Conservation (phyloP, 37 sponge, comb jelly and placozoan genomes). For the Hormiphora californensis region DNA sequence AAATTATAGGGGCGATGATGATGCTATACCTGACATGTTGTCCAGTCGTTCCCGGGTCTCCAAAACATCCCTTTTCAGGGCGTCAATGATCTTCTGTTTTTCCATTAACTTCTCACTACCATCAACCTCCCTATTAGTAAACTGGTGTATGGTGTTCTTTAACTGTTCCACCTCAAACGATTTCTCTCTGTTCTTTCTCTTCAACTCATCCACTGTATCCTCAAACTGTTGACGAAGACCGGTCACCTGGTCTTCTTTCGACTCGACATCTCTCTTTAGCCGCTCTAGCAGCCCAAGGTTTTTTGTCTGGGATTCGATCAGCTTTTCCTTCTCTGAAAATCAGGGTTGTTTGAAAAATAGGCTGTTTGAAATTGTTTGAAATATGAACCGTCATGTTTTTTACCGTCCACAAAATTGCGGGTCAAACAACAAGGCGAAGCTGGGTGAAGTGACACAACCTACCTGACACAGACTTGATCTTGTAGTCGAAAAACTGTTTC, state of each 20-base stretch:
- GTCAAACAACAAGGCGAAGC: neutral
- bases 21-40: neutral
- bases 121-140: conserved; percentile 44
- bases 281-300: conserved; percentile 23
- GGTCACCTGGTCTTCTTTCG: conserved; percentile 21
- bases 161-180: neutral
- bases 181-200: neutral
- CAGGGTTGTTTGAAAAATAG: neutral
- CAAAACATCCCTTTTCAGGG: conserved; percentile 33
- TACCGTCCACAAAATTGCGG: neutral
- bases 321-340: conserved; percentile 19
- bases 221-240: neutral
- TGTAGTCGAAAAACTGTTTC: conserved; percentile 28
- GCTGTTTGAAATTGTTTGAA: neutral
- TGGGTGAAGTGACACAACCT: neutral
- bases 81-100: conserved; percentile 30
- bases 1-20: too few species aligned
- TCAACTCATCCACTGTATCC: conserved; percentile 3
- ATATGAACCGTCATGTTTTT: neutral
- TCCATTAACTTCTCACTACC: conserved; percentile 2
- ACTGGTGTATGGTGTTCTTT: conserved; percentile 48
- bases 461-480: neutral
- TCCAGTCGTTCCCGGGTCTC: conserved; percentile 12
- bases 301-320: conserved; percentile 42
- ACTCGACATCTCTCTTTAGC: neutral